Percentiles rank a stretch among this genome's conserved stretches.
phyloP scores from a whole-genome alignment of 2,797 vertebrate species.

The Hydrocynus forskahlii region DNA sequence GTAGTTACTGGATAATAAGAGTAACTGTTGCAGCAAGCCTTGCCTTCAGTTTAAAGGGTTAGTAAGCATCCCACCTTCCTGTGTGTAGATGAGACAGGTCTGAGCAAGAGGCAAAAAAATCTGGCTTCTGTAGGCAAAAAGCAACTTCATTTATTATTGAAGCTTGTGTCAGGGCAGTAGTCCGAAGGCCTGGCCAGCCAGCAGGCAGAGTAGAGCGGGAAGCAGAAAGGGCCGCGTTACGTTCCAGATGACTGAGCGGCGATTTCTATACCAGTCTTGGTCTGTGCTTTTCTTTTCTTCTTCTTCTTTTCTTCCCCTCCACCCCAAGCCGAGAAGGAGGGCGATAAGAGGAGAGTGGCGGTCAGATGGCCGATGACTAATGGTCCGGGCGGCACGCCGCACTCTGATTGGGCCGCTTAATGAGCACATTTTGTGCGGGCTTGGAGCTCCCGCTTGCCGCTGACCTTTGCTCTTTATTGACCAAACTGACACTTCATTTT shows the following conservation, averaged over 20 bases:
- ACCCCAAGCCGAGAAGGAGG: slow-evolving; percentile 76
- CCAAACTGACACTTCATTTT: slow-evolving; percentile 98
- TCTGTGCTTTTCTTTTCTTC: slow-evolving; percentile 55
- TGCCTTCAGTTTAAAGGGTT: neutral
- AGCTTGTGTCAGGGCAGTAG: slow-evolving; percentile 81
- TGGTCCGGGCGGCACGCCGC: slow-evolving; percentile 83
- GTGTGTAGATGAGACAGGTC: slow-evolving; percentile 4
- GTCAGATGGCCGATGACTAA: slow-evolving; percentile 88
- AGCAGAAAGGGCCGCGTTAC: slow-evolving; percentile 79
- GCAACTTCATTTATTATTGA: slow-evolving; percentile 87
- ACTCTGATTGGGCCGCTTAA: slow-evolving; percentile 92
- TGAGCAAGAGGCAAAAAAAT: slow-evolving; percentile 11
- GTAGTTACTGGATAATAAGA: neutral
- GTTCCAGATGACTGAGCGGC: slow-evolving; percentile 87
- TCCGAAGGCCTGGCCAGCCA: slow-evolving; percentile 81
- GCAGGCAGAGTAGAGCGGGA: slow-evolving; percentile 75
- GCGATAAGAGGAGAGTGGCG: slow-evolving; percentile 74
- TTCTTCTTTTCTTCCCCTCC: neutral
- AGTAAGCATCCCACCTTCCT: neutral
- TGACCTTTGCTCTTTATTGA: slow-evolving; percentile 98
- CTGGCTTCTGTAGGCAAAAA: slow-evolving; percentile 81
- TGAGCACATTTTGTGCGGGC: slow-evolving; percentile 89
- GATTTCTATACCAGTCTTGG: slow-evolving; percentile 83
- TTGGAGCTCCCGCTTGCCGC: slow-evolving; percentile 86
- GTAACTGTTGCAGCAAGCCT: neutral